Evolutionary conservation across 2,797 vertebrate genomes (phyloP).

Genomic region (Anabacerthia variegaticeps): DNA sequence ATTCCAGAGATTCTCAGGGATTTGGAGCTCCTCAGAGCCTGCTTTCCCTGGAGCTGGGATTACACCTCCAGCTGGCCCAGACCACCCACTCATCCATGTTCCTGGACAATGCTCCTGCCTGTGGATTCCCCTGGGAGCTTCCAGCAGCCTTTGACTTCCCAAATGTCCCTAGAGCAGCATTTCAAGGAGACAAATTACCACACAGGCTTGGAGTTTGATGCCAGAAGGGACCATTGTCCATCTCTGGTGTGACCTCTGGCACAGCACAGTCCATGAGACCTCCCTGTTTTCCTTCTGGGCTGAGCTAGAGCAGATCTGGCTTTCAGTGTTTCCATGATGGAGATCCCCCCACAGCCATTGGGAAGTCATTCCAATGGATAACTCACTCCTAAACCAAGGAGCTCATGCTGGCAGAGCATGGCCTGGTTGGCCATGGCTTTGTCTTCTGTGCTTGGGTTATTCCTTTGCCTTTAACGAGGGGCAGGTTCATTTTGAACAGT

Average conservation of each 20-base stretch:
- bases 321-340: not conserved
- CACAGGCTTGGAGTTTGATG: not conserved
- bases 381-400: not conserved
- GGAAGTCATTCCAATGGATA: not conserved
- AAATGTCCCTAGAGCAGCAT: not conserved
- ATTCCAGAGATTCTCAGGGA: not conserved
- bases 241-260: not conserved
- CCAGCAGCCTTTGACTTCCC: not conserved
- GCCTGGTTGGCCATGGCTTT: not conserved
- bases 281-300: not conserved
- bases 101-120: fast-evolving
- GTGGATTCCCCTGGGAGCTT: not conserved
- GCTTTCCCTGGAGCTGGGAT: not conserved
- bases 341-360: not conserved
- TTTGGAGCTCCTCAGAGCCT: not conserved
- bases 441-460: constrained; percentile 6
- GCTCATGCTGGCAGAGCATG: not conserved
- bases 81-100: fast-evolving
- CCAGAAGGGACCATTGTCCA: not conserved
- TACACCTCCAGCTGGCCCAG: not conserved
- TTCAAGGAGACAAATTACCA: not conserved
- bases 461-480: not conserved
- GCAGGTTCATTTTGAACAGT: not conserved
- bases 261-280: not conserved
- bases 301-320: not conserved